Evolutionary conservation across 2,113 vertebrate species (phyloP).

Genomic region (Erpornis zantholeuca): DNA sequence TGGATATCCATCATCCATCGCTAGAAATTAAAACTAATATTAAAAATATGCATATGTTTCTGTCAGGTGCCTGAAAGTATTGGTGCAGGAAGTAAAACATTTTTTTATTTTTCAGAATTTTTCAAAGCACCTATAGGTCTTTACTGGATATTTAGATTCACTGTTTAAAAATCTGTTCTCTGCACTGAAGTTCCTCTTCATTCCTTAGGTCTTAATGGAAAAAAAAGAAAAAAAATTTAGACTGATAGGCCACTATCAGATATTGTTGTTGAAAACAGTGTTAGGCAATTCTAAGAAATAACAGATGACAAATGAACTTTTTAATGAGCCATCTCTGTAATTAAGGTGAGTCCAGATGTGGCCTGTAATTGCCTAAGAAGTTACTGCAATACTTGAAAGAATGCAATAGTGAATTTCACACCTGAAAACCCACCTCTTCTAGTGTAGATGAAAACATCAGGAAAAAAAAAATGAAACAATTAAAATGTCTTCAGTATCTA

Average conservation of each 20-base stretch:
- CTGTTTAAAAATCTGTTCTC: not conserved
- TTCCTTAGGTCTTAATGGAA: not conserved
- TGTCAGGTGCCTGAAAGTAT: not conserved
- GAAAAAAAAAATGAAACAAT: not conserved
- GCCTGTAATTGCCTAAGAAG: not conserved
- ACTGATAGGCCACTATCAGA: not conserved
- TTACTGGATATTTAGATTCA: not conserved
- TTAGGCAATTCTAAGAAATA: not conserved
- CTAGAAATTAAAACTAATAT: not conserved
- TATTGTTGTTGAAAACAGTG: not conserved
- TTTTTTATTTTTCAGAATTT: not conserved
- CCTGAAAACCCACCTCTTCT: not conserved
- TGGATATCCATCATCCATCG: not conserved
- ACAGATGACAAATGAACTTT: not conserved
- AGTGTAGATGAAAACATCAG: not conserved
- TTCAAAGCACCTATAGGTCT: not conserved
- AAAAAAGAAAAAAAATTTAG: not conserved
- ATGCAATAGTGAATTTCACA: not conserved
- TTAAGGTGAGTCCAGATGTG: not conserved
- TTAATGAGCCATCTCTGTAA: not conserved
- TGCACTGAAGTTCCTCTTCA: not conserved
- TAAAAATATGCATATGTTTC: not conserved
- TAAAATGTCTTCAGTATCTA: not conserved
- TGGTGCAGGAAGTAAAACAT: not conserved
- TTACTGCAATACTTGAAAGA: not conserved